Conservation (phyloP, 1,140 invertebrate genomes). For the Maconellicoccus hirsutus region DNA sequence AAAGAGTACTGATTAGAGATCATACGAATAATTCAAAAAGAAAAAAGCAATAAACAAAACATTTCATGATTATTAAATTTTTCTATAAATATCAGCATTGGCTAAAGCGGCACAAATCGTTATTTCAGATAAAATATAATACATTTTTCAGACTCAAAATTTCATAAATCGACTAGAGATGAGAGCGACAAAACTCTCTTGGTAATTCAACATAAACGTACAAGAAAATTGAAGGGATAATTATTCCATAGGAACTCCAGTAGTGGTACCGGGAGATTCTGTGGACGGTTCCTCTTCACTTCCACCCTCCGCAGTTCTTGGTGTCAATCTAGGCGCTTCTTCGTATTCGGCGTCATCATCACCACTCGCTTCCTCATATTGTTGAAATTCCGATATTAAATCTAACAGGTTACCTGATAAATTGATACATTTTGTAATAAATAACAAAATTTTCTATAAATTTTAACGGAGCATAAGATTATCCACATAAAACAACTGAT, state of each 20-base stretch:
- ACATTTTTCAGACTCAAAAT: background rate
- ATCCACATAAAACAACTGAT: too few species aligned
- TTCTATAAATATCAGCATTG: background rate
- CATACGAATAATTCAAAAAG: too few species aligned
- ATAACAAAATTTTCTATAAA: too few species aligned
- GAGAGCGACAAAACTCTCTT: background rate
- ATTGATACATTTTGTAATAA: too few species aligned
- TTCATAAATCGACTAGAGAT: background rate
- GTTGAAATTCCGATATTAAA: slow-evolving; percentile 76
- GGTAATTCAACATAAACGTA: background rate
- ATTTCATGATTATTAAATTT: too few species aligned
- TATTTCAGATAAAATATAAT: background rate
- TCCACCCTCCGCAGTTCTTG: background rate
- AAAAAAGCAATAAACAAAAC: background rate
- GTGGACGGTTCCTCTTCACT: background rate
- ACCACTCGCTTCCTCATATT: slow-evolving; percentile 68
- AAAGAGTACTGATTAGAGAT: too few species aligned
- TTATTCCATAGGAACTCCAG: background rate
- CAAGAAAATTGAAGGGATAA: background rate
- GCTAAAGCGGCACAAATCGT: background rate
- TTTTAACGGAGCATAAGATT: too few species aligned
- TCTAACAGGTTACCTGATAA: slow-evolving; percentile 36
- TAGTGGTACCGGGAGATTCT: background rate
- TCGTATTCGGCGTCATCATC: slow-evolving; percentile 48
- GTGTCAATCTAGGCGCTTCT: slow-evolving; percentile 29